phyloP scores from a whole-genome alignment of 2,113 vertebrate genomes.

The Dasyornis broadbenti region DNA sequence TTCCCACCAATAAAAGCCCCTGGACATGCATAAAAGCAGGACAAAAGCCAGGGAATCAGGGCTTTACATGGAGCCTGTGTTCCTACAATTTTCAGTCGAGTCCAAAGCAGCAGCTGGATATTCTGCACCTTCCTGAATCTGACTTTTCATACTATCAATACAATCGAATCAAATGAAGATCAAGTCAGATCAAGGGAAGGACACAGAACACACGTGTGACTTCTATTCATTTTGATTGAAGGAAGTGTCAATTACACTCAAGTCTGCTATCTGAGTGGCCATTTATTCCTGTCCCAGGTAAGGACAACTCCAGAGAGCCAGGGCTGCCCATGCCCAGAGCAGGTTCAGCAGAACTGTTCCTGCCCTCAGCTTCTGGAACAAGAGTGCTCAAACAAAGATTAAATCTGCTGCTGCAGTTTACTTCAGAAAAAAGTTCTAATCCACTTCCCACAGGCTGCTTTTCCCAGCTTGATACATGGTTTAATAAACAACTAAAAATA shows the following conservation, averaged over 20 bases:
- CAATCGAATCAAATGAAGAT: background rate
- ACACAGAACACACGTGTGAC: fast-evolving
- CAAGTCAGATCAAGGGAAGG: background rate
- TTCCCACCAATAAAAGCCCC: background rate
- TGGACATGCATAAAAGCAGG: background rate
- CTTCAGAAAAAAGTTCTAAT: background rate
- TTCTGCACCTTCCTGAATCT: background rate
- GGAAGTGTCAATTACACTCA: background rate
- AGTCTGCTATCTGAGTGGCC: background rate
- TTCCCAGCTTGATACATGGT: background rate
- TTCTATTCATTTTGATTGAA: background rate
- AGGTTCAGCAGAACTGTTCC: background rate
- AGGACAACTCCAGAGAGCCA: background rate
- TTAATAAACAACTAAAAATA: conserved; percentile 1
- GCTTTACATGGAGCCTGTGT: fast-evolving
- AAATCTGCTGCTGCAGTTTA: background rate
- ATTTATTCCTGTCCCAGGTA: background rate
- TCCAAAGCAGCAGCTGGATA: background rate
- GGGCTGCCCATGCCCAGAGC: background rate
- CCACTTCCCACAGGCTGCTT: background rate
- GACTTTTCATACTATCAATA: fast-evolving
- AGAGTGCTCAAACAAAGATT: background rate
- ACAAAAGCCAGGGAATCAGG: background rate
- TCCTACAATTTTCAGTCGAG: background rate
- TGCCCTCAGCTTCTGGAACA: background rate